Percentiles rank a stretch among this genome's conserved stretches.
Conservation (phyloP, 2,797 vertebrate genomes). For the Anguilla anguilla region DNA sequence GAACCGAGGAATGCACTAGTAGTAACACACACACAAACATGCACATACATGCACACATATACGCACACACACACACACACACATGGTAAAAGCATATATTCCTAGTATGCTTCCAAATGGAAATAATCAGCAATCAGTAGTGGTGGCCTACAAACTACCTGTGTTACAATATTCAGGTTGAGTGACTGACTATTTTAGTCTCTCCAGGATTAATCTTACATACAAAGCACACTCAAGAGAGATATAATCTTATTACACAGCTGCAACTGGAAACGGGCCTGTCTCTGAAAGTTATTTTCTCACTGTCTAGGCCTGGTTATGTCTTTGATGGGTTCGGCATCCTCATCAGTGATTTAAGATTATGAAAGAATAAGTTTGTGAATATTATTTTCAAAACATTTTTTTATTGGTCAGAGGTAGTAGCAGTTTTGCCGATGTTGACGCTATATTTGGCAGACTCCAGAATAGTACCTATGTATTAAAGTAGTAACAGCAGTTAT, state of each 20-base stretch:
- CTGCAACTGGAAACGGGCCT: background rate
- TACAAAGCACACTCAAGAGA: background rate
- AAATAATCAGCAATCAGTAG: background rate
- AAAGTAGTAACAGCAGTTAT: too few species aligned
- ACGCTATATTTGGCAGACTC: background rate
- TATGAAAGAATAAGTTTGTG: background rate
- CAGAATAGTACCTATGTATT: background rate
- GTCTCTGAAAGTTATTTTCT: background rate
- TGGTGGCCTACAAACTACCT: background rate
- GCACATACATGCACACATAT: too few species aligned
- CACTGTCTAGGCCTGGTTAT: background rate
- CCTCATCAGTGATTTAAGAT: background rate
- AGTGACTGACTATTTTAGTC: background rate
- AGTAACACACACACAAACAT: too few species aligned
- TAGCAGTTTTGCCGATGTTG: background rate
- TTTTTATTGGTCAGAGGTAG: background rate
- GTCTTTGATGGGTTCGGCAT: background rate
- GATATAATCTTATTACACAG: background rate
- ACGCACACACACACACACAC: too few species aligned
- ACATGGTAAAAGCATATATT: too few species aligned
- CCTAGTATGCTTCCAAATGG: background rate
- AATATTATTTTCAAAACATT: background rate
- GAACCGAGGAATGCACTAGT: too few species aligned
- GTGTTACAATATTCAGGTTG: background rate
- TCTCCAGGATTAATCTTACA: background rate